These are phyloP conservation scores for Phragmatobia fuliginosa DNA, from an alignment of 2,888 invertebrate species.

Conservation along the genomic window DNA sequence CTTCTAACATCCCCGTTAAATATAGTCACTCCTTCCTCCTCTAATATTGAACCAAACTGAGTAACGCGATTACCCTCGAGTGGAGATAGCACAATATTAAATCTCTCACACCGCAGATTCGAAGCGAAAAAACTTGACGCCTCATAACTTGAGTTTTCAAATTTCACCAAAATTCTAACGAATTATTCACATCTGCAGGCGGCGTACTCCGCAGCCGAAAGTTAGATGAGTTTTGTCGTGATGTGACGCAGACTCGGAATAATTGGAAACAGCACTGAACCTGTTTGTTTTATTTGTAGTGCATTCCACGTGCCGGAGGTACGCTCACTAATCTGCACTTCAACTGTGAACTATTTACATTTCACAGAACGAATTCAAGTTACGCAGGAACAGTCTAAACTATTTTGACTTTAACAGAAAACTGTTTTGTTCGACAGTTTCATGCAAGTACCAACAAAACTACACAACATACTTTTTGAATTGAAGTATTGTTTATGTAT, in stretches of 20 bases:
- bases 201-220: constrained; percentile 55
- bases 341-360: constrained; percentile 22
- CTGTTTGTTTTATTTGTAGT: constrained; percentile 51
- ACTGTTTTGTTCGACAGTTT: neutral
- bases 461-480: neutral
- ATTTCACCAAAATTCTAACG: constrained; percentile 46
- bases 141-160: constrained; percentile 50
- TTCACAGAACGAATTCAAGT: constrained; percentile 5
- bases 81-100: constrained; percentile 46
- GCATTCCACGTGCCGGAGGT: constrained; percentile 14
- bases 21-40: constrained; percentile 44
- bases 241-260: constrained; percentile 58
- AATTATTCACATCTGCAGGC: constrained; percentile 64
- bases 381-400: neutral
- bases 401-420: neutral
- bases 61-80: constrained; percentile 41
- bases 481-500: neutral
- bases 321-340: constrained; percentile 27
- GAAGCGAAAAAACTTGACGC: constrained; percentile 48
- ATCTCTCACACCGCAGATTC: constrained; percentile 41
- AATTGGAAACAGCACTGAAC: constrained; percentile 64
- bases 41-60: constrained; percentile 33
- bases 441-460: neutral
- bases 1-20: constrained; percentile 26
- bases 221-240: constrained; percentile 75